Evolutionary conservation across 2,797 vertebrate species (phyloP).

Genomic region (Tarsius wallacei): DNA sequence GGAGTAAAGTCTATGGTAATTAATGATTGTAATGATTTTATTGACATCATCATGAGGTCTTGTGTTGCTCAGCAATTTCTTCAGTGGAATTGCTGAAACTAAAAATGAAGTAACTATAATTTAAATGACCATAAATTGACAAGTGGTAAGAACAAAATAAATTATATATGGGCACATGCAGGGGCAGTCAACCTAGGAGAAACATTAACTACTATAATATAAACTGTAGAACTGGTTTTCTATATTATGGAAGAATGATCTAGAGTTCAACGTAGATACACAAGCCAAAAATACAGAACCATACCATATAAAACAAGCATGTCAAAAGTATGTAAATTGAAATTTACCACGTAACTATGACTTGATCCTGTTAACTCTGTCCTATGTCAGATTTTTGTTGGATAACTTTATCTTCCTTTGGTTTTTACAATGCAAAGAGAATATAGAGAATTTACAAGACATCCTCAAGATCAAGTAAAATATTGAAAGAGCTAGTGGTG

Average conservation of each 20-base stretch:
- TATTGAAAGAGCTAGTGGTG: not conserved
- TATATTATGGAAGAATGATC: not conserved
- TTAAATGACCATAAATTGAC: slow-evolving; percentile 21
- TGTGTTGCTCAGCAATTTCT: slow-evolving; percentile 57
- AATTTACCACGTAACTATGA: not conserved
- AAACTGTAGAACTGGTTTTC: slow-evolving; percentile 49
- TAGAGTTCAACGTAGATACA: slow-evolving; percentile 12
- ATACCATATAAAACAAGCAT: slow-evolving; percentile 26
- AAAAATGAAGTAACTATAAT: slow-evolving; percentile 56
- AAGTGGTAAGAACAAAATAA: slow-evolving; percentile 14
- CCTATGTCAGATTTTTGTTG: slow-evolving; percentile 22
- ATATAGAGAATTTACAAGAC: not conserved
- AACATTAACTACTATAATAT: not conserved
- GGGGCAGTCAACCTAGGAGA: slow-evolving; percentile 9
- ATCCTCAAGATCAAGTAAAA: slow-evolving; percentile 25
- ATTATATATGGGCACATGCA: not conserved
- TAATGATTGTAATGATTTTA: not conserved
- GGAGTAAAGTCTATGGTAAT: not conserved
- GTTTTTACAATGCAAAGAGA: slow-evolving; percentile 31
- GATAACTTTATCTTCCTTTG: not conserved
- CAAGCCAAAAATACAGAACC: not conserved
- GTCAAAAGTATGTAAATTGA: not conserved
- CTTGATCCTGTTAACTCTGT: slow-evolving; percentile 38
- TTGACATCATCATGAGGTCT: not conserved
- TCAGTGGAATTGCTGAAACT: slow-evolving; percentile 52